phyloP scores from a whole-genome alignment of 2,888 invertebrate species.

The Parascotia fuliginaria region DNA sequence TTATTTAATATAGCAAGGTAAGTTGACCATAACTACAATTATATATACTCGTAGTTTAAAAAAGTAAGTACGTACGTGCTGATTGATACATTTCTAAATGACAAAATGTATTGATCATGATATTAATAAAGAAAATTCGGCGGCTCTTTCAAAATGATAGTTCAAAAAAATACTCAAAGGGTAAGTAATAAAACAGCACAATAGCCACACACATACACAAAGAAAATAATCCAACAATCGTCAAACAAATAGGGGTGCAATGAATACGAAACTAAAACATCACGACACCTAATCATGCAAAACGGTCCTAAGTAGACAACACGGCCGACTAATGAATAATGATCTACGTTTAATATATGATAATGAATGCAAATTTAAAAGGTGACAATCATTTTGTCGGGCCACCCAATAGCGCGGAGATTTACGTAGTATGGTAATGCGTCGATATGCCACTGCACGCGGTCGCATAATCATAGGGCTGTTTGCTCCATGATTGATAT shows the following conservation, averaged over 20 bases:
- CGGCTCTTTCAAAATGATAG: conserved; percentile 21
- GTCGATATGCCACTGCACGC: conserved; percentile 75
- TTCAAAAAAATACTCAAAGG: conserved; percentile 28
- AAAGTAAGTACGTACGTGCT: neutral
- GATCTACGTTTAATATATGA: conserved; percentile 52
- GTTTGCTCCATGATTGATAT: conserved; percentile 72
- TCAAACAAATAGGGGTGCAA: conserved; percentile 57
- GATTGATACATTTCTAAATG: conserved; percentile 1
- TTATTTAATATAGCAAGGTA: conserved; percentile 76
- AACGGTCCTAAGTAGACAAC: conserved; percentile 65
- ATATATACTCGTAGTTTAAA: conserved; percentile 12
- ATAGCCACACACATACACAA: conserved; percentile 38
- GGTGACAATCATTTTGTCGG: conserved; percentile 80
- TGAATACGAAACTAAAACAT: conserved; percentile 66
- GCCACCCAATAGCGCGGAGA: conserved; percentile 73
- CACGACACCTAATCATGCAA: conserved; percentile 72
- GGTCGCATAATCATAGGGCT: conserved; percentile 69
- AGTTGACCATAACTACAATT: conserved; percentile 43
- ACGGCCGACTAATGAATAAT: conserved; percentile 58
- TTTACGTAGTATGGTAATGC: conserved; percentile 72
- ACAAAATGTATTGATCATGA: conserved; percentile 13
- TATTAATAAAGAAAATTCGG: conserved; percentile 22
- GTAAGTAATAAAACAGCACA: conserved; percentile 35
- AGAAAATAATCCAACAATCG: conserved; percentile 50
- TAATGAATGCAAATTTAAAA: conserved; percentile 83